Percentiles rank a stretch among this genome's conserved stretches.
Evolutionary conservation across 1,140 invertebrate genomes (phyloP).

Genomic region (Parasteatoda tepidariorum): DNA sequence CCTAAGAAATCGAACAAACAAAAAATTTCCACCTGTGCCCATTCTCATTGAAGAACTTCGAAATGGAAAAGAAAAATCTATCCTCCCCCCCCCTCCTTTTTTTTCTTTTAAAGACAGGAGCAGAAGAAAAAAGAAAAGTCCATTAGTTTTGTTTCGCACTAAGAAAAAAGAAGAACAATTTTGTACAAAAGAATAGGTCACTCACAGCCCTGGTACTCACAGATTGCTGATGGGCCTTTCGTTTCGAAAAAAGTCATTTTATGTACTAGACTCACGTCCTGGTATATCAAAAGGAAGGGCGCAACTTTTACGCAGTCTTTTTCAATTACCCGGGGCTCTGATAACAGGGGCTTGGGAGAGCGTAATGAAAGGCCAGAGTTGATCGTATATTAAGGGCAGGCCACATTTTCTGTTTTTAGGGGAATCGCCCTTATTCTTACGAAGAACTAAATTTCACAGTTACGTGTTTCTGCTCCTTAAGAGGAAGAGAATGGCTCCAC

Average conservation of each 20-base stretch:
- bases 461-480: neutral
- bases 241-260: neutral
- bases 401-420: conserved; percentile 4
- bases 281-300: neutral
- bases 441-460: conserved; percentile 4
- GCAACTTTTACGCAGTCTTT: neutral
- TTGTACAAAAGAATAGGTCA: neutral
- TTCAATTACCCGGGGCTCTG: neutral
- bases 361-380: conserved; percentile 2
- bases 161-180: neutral
- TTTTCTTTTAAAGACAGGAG: neutral
- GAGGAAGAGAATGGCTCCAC: neutral
- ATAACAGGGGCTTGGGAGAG: neutral
- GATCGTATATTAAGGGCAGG: neutral
- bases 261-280: neutral
- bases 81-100: too few relatives aligned
- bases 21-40: neutral
- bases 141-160: neutral
- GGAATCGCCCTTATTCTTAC: neutral
- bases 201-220: too few relatives aligned
- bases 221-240: neutral
- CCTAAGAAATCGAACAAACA: too few relatives aligned
- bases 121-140: neutral
- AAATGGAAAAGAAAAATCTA: neutral
- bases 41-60: neutral